phyloP scores from a whole-genome alignment of 2,113 vertebrate species.

The Budorcas taxicolor region DNA sequence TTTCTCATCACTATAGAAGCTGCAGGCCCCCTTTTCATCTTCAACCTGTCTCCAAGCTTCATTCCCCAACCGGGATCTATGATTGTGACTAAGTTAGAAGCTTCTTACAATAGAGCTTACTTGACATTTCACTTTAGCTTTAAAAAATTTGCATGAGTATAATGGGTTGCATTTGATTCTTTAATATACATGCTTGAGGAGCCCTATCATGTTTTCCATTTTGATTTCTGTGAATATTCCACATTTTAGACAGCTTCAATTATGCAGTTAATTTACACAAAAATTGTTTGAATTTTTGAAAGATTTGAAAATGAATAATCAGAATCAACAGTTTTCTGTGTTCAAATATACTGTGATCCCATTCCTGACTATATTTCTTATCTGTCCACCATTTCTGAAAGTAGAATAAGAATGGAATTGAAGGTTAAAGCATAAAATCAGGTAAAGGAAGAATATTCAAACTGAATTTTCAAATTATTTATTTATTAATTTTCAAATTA shows the following conservation, averaged over 20 bases:
- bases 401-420: conserved; percentile 14
- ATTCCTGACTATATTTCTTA: conserved; percentile 16
- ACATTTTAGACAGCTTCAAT: conserved; percentile 1
- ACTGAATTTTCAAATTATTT: no score
- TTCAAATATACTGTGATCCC: not conserved
- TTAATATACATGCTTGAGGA: not conserved
- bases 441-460: not conserved
- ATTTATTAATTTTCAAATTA: no score
- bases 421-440: not conserved
- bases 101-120: not conserved
- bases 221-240: conserved; percentile 22
- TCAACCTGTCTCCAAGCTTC: not conserved
- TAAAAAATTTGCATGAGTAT: not conserved
- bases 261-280: not conserved
- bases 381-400: conserved; percentile 8
- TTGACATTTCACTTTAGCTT: conserved; percentile 15
- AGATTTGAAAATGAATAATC: conserved; percentile 31
- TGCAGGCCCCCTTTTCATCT: not conserved
- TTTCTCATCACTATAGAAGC: not conserved
- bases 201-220: not conserved
- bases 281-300: conserved; percentile 21
- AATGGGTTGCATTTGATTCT: not conserved
- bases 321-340: conserved; percentile 6
- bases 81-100: not conserved
- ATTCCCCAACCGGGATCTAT: not conserved